phyloP scores from a whole-genome alignment of 1,140 invertebrate genomes.

The Agraylea sexmaculata region DNA sequence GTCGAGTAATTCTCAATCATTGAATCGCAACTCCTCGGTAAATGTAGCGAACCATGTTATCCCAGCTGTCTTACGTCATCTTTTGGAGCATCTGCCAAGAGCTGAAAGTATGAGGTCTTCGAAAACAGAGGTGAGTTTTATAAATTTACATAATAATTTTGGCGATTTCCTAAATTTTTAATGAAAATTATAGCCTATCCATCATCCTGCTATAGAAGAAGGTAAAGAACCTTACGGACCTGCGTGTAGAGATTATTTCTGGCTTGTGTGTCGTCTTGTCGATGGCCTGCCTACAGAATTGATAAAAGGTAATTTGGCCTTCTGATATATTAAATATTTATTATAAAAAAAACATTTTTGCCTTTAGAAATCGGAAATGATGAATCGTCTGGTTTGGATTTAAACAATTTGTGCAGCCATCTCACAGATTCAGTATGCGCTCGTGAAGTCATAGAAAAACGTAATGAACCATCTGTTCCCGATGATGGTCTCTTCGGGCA shows the following conservation, averaged over 20 bases:
- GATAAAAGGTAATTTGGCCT: slow-evolving; percentile 44
- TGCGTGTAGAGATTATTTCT: slow-evolving; percentile 88
- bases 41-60: slow-evolving; percentile 27
- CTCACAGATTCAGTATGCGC: slow-evolving; percentile 62
- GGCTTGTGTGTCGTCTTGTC: slow-evolving; percentile 77
- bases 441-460: slow-evolving; percentile 69
- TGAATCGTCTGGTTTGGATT: slow-evolving; percentile 35
- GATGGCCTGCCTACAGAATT: slow-evolving; percentile 72
- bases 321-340: neutral
- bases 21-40: slow-evolving; percentile 25
- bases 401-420: slow-evolving; percentile 58
- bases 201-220: slow-evolving; percentile 55
- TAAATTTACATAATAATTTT: neutral
- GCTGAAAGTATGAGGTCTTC: slow-evolving; percentile 77
- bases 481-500: slow-evolving; percentile 85
- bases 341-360: slow-evolving; percentile 5
- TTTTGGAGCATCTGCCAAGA: slow-evolving; percentile 66
- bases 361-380: slow-evolving; percentile 33
- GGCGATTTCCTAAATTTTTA: slow-evolving; percentile 7
- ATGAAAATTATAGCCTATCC: slow-evolving; percentile 31
- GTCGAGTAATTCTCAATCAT: no score
- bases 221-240: slow-evolving; percentile 87
- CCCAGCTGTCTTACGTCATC: slow-evolving; percentile 64
- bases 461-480: slow-evolving; percentile 64
- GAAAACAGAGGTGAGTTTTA: slow-evolving; percentile 33